A percentile compares a stretch with the other conserved stretches of the same genome.
Evolutionary conservation across 2,113 vertebrate species (phyloP).

Genomic region (Murina feae): DNA sequence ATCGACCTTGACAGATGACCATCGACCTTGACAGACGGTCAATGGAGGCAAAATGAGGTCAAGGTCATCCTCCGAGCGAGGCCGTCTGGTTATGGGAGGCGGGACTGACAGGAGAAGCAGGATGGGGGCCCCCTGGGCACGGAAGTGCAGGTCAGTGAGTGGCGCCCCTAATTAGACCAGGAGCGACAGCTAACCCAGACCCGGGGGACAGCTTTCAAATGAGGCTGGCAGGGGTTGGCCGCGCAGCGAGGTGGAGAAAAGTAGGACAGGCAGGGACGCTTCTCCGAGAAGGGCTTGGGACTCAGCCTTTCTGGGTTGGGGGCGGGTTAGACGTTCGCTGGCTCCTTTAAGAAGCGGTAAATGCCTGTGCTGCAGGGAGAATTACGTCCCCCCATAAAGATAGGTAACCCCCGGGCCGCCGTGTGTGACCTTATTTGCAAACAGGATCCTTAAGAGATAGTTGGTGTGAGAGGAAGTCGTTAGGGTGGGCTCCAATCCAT

Average conservation of each 20-base stretch:
- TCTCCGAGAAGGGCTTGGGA: neutral
- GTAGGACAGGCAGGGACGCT: neutral
- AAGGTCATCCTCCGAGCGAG: neutral
- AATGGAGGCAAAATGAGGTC: slow-evolving; percentile 11
- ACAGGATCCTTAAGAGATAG: no score
- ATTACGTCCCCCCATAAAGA: neutral
- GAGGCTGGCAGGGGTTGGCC: neutral
- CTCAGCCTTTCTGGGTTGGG: neutral
- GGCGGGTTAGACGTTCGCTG: neutral
- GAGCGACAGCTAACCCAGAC: neutral
- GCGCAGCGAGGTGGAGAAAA: slow-evolving; percentile 23
- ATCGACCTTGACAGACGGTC: neutral
- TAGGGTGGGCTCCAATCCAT: no score
- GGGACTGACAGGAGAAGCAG: slow-evolving; percentile 33
- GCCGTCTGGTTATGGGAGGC: neutral
- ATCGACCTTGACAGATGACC: neutral
- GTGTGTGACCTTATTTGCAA: no score
- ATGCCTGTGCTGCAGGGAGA: neutral
- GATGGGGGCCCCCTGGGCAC: slow-evolving; percentile 18
- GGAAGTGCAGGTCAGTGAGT: slow-evolving; percentile 8
- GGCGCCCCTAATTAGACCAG: slow-evolving; percentile 53
- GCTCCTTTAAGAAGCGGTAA: neutral
- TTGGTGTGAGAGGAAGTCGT: no score
- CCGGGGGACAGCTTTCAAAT: slow-evolving; percentile 34
- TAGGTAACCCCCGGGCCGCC: neutral